A percentile compares a stretch with the other conserved stretches of the same genome.
These are phyloP conservation scores for Trypoxylus dichotomus DNA, from an alignment of 1,140 invertebrate genomes.

Conservation along the genomic window DNA sequence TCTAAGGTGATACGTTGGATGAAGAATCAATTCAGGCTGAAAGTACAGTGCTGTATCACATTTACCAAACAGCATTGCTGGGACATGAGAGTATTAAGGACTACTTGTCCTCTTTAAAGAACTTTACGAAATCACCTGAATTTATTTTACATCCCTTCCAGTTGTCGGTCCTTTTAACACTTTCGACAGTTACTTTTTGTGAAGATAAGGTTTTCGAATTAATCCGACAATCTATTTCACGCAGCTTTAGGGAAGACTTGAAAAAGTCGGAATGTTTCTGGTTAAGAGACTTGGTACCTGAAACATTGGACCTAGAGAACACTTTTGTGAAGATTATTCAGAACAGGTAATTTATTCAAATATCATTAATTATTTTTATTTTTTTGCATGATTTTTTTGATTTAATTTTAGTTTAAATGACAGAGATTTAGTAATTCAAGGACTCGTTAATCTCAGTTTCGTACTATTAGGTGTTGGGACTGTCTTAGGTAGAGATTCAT, in stretches of 20 bases:
- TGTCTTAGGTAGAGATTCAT: conserved; percentile 43
- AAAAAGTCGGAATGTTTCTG: conserved; percentile 57
- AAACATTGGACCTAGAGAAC: conserved; percentile 51
- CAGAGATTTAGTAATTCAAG: conserved; percentile 58
- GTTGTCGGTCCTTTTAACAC: conserved; percentile 56
- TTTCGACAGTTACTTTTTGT: conserved; percentile 55
- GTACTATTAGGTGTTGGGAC: conserved; percentile 53
- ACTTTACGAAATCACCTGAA: conserved; percentile 55
- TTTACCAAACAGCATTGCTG: conserved; percentile 56
- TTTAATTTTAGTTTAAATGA: conserved; percentile 55
- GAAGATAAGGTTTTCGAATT: conserved; percentile 58
- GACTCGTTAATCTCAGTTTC: conserved; percentile 60
- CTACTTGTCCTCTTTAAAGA: conserved; percentile 58
- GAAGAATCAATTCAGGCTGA: conserved; percentile 53
- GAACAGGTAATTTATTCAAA: background rate
- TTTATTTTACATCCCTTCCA: conserved; percentile 60
- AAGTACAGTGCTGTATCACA: conserved; percentile 61
- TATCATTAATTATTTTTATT: background rate
- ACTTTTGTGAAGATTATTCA: conserved; percentile 35
- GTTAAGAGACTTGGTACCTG: conserved; percentile 55
- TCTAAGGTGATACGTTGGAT: conserved; percentile 50
- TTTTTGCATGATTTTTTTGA: conserved; percentile 19
- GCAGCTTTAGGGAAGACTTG: conserved; percentile 55
- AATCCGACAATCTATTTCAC: conserved; percentile 54
- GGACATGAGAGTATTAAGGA: conserved; percentile 57